A percentile compares a stretch with the other conserved stretches of the same genome.
Conservation (phyloP, 2,888 invertebrate species). For the Tetrapedia diversipes region DNA sequence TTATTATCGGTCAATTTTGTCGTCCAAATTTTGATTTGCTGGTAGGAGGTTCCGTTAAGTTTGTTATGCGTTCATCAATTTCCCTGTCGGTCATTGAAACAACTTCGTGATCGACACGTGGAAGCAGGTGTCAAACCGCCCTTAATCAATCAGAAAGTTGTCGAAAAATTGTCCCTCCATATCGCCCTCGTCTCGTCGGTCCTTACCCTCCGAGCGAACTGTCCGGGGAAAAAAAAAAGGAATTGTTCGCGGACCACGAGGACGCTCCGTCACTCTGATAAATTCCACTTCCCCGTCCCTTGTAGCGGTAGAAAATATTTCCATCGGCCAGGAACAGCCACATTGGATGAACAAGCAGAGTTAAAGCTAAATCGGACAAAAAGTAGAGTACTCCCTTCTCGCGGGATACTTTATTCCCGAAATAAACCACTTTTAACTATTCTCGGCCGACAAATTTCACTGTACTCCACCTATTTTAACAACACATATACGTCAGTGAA, state of each 20-base stretch:
- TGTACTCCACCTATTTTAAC: too few relatives aligned
- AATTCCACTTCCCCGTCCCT: slow-evolving; percentile 41
- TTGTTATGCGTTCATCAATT: neutral
- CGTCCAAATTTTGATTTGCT: too few relatives aligned
- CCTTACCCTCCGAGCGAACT: slow-evolving; percentile 9
- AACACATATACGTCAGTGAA: too few relatives aligned
- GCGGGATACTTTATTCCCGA: too few relatives aligned
- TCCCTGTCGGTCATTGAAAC: neutral
- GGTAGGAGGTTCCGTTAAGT: too few relatives aligned
- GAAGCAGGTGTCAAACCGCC: neutral
- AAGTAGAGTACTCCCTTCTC: too few relatives aligned
- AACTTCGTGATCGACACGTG: neutral
- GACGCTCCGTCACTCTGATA: slow-evolving; percentile 58
- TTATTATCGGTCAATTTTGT: too few relatives aligned
- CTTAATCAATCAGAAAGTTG: slow-evolving; percentile 1
- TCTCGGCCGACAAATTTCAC: too few relatives aligned
- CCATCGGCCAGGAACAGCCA: slow-evolving; percentile 34
- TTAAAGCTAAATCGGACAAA: neutral
- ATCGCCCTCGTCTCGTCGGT: neutral
- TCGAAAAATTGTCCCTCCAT: neutral
- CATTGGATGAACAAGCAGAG: slow-evolving; percentile 7
- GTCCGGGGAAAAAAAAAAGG: slow-evolving; percentile 8
- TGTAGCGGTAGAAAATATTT: slow-evolving; percentile 48
- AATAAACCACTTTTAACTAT: too few relatives aligned
- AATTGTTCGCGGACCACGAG: slow-evolving; percentile 28